phyloP scores from a whole-genome alignment of 2,797 vertebrate species.

The Pangasius larnaudii region DNA sequence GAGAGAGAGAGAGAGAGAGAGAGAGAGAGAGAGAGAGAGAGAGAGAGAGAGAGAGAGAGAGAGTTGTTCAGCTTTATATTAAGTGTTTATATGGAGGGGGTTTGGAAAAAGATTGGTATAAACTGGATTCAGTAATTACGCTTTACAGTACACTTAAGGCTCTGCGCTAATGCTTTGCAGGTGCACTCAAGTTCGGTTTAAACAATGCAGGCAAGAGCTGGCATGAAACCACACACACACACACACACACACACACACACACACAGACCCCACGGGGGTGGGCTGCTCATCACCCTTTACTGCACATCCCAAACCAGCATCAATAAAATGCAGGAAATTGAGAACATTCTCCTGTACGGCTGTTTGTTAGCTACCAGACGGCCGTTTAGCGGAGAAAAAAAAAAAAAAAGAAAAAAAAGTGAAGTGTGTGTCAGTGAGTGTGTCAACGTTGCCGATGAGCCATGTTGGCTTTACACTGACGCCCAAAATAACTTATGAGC shows the following conservation, averaged over 20 bases:
- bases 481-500: neutral
- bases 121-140: conserved; percentile 57
- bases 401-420: neutral
- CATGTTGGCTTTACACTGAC: neutral
- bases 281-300: conserved; percentile 43
- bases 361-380: conserved; percentile 28
- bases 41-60: too few relatives aligned
- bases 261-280: conserved; percentile 35
- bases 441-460: neutral
- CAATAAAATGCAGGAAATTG: conserved; percentile 50
- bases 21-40: conserved; percentile 24
- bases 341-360: conserved; percentile 24
- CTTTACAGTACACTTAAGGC: conserved; percentile 60
- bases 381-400: neutral
- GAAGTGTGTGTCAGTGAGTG: neutral
- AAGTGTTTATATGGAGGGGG: conserved; percentile 53
- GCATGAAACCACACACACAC: conserved; percentile 63
- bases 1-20: neutral
- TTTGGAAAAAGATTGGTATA: conserved; percentile 60
- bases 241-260: conserved; percentile 24
- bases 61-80: neutral
- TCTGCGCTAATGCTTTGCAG: conserved; percentile 63
- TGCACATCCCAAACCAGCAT: conserved; percentile 34
- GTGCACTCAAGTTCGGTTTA: conserved; percentile 68
- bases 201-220: conserved; percentile 62